A percentile compares a stretch with the other conserved stretches of the same genome.
These are phyloP conservation scores for Silurus glanis DNA, from an alignment of 2,113 vertebrate species.

Conservation along the genomic window DNA sequence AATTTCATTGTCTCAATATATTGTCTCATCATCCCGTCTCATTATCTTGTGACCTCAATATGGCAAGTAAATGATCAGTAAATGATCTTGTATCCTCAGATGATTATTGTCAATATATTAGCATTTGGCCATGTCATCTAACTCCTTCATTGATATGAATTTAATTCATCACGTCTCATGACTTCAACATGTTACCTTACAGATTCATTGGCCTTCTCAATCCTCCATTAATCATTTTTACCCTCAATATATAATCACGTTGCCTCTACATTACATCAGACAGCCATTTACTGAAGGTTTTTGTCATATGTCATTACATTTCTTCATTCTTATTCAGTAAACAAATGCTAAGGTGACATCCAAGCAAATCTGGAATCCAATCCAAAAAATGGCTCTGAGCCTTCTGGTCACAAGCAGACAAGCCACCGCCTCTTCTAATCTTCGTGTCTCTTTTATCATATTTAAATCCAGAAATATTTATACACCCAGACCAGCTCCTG, in stretches of 20 bases:
- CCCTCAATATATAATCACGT: not conserved
- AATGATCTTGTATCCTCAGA: not conserved
- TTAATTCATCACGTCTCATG: not conserved
- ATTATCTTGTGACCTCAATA: not conserved
- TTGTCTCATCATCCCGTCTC: not conserved
- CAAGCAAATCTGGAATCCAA: not conserved
- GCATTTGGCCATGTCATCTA: not conserved
- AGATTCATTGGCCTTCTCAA: not conserved
- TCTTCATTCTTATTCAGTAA: not conserved
- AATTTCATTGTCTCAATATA: not conserved
- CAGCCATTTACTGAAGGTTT: not conserved
- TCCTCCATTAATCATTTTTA: not conserved
- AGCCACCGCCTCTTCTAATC: not conserved
- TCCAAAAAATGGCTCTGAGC: not conserved
- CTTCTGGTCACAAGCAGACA: not conserved
- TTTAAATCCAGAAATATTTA: not conserved
- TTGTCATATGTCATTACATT: not conserved
- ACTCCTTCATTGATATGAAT: too few relatives aligned
- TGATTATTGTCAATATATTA: not conserved
- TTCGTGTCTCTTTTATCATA: not conserved
- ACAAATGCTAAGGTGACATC: not conserved
- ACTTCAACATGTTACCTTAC: not conserved
- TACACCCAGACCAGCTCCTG: not conserved
- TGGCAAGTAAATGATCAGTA: too few relatives aligned
- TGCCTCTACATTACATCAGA: not conserved